Evolutionary conservation across 2,888 invertebrate genomes (phyloP).

Genomic region (Meteorus cinctellus): DNA sequence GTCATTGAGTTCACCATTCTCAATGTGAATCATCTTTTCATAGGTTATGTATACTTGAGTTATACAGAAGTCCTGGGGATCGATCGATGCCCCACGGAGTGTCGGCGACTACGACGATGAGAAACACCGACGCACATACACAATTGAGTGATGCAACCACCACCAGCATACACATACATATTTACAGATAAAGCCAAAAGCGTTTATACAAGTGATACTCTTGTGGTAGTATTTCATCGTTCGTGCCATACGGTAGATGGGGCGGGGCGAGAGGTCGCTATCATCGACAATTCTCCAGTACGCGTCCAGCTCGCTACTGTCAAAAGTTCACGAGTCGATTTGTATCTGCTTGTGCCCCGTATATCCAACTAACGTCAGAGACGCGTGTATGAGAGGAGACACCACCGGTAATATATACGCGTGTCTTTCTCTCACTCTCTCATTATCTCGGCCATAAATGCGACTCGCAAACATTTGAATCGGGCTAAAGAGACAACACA

Average conservation of each 20-base stretch:
- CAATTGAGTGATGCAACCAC: background rate
- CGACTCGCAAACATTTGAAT: constrained; percentile 28
- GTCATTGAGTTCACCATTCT: background rate
- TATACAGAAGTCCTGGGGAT: constrained; percentile 48
- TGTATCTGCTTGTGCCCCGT: constrained; percentile 51
- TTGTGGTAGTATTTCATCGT: constrained; percentile 34
- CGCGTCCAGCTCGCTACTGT: constrained; percentile 73
- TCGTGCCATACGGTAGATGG: constrained; percentile 62
- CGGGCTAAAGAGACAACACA: background rate
- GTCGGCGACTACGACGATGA: constrained; percentile 10
- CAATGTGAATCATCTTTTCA: no score
- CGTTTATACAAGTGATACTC: background rate
- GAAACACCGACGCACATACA: background rate
- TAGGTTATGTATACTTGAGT: no score
- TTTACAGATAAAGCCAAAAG: background rate
- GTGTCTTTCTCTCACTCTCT: constrained; percentile 29
- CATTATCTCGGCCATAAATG: background rate
- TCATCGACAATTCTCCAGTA: constrained; percentile 76
- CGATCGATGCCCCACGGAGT: constrained; percentile 55
- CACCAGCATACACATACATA: background rate
- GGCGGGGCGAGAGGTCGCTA: constrained; percentile 79
- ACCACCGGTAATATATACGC: constrained; percentile 6
- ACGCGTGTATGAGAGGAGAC: constrained; percentile 15
- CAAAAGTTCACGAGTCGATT: constrained; percentile 61
- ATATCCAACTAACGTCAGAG: constrained; percentile 43